Conservation (phyloP, 2,113 vertebrate genomes). For the Erpornis zantholeuca region DNA sequence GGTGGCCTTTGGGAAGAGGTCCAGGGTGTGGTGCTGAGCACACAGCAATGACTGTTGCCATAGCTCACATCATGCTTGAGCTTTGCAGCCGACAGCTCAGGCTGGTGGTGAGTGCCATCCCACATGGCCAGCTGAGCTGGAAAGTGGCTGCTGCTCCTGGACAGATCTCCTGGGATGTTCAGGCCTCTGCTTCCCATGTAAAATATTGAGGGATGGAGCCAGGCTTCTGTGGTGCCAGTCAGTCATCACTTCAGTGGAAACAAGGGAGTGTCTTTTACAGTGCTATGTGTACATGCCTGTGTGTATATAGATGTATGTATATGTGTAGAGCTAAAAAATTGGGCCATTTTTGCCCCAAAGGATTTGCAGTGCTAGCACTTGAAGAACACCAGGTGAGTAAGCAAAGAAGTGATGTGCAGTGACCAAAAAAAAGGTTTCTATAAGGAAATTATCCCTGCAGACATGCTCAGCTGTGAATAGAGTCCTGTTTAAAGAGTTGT, state of each 20-base stretch:
- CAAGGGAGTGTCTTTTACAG: rapidly evolving
- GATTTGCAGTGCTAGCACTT: neutral
- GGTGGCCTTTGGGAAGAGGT: neutral
- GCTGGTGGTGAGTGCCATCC: too few species aligned
- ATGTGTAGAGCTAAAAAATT: rapidly evolving
- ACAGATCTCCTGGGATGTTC: neutral
- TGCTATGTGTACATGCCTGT: rapidly evolving
- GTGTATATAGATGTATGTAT: neutral
- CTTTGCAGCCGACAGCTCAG: rapidly evolving
- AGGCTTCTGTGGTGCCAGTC: neutral
- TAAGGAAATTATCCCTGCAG: neutral
- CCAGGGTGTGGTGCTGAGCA: neutral
- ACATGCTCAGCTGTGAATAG: neutral
- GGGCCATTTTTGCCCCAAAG: neutral
- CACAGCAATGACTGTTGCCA: rapidly evolving
- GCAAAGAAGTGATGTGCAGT: neutral
- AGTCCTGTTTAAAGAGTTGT: neutral
- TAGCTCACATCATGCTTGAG: rapidly evolving
- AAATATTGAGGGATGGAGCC: neutral
- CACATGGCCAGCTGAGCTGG: neutral
- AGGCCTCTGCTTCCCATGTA: neutral
- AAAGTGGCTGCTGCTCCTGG: rapidly evolving
- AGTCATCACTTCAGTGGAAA: neutral
- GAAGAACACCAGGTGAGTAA: rapidly evolving
- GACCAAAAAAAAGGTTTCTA: neutral